Evolutionary conservation across 2,888 invertebrate species (phyloP).

Genomic region (Venustoraphidia nigricollis): DNA sequence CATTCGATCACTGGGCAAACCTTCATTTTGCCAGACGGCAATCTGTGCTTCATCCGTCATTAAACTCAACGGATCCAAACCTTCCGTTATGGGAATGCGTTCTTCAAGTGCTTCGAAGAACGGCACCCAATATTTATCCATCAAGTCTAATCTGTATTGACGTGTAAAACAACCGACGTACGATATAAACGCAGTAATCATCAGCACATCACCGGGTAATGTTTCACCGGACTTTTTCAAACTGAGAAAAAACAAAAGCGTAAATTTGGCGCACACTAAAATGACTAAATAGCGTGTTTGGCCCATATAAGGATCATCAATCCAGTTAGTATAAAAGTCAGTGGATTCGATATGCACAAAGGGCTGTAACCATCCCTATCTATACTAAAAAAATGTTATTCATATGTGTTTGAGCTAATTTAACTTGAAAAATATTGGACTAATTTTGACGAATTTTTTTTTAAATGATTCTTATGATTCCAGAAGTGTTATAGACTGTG

Average conservation of each 20-base stretch:
- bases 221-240: conserved; percentile 57
- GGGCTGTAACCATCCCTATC: too few species aligned
- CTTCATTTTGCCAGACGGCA: conserved; percentile 91
- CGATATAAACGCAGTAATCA: conserved; percentile 85
- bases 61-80: conserved; percentile 67
- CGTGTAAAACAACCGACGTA: conserved; percentile 90
- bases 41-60: conserved; percentile 85
- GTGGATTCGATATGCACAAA: too few species aligned
- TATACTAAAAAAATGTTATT: too few species aligned
- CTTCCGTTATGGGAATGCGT: conserved; percentile 64
- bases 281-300: not conserved
- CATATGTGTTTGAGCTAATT: too few species aligned
- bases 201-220: conserved; percentile 76
- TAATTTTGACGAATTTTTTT: too few species aligned
- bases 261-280: not conserved
- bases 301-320: too few species aligned
- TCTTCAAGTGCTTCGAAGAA: conserved; percentile 52
- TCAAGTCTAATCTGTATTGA: conserved; percentile 61
- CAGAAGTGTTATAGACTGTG: too few species aligned
- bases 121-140: conserved; percentile 69
- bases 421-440: too few species aligned
- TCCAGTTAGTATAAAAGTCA: too few species aligned
- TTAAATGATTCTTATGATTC: too few species aligned
- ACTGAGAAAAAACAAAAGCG: conserved; percentile 25
- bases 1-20: conserved; percentile 82